Conservation (phyloP, 2,888 invertebrate genomes). For the Polymixis flavicincta region DNA sequence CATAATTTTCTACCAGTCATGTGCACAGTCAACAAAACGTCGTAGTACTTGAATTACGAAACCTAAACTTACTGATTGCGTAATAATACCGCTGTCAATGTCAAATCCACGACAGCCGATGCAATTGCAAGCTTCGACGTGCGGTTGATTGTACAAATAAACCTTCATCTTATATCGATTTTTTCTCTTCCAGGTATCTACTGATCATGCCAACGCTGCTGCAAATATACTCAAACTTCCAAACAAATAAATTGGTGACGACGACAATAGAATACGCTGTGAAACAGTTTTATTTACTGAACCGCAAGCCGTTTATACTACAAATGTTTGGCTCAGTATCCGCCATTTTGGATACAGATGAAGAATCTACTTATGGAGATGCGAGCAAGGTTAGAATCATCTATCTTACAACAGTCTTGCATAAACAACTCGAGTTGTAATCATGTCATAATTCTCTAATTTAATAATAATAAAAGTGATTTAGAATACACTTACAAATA, state of each 20-base stretch:
- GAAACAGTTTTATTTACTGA: conserved; percentile 99
- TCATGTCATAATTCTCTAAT: not conserved
- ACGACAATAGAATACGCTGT: conserved; percentile 99
- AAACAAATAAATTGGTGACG: conserved; percentile 98
- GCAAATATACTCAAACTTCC: conserved; percentile 99
- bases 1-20: not conserved
- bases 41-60: not conserved
- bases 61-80: not conserved
- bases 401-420: not conserved
- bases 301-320: conserved; percentile 99
- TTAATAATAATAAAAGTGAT: not conserved
- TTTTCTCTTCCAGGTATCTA: conserved; percentile 92
- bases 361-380: conserved; percentile 96
- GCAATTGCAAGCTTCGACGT: not conserved
- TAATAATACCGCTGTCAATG: not conserved
- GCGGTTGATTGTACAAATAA: not conserved
- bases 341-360: conserved; percentile 98
- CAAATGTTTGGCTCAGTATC: conserved; percentile 99
- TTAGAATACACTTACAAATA: not conserved
- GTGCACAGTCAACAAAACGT: not conserved
- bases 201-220: conserved; percentile 99
- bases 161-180: not conserved
- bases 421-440: too few species aligned
- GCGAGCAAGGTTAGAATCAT: conserved; percentile 94
- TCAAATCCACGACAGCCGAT: not conserved